phyloP scores from a whole-genome alignment of 2,888 invertebrate species.

The Epinotia ramella region DNA sequence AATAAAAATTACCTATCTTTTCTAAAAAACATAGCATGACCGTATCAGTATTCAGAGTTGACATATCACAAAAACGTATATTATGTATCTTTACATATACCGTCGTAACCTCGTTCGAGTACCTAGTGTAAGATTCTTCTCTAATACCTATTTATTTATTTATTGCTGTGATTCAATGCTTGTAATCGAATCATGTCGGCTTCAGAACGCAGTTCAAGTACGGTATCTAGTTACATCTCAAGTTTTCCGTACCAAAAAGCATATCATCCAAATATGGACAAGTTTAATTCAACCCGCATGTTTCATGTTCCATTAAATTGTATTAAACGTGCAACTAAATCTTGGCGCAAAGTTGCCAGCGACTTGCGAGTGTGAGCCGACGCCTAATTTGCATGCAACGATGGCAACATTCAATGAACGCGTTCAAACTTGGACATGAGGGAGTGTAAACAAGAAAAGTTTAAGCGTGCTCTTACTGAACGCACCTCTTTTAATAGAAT shows the following conservation, averaged over 20 bases:
- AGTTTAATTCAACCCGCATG: constrained; percentile 14
- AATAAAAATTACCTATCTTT: no score
- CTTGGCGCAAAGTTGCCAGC: constrained; percentile 13
- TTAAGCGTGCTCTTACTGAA: neutral
- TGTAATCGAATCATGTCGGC: no score
- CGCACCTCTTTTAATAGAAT: neutral
- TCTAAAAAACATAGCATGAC: no score
- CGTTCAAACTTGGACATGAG: constrained; percentile 8
- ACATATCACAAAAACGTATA: no score
- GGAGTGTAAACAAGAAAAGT: constrained; percentile 14
- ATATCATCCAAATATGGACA: neutral
- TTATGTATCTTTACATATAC: no score
- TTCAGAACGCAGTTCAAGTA: no score
- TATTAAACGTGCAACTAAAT: constrained; percentile 26
- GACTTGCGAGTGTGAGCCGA: constrained; percentile 19
- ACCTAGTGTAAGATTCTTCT: no score
- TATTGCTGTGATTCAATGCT: no score
- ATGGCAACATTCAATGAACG: constrained; percentile 31
- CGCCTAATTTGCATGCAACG: constrained; percentile 34
- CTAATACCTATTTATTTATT: no score
- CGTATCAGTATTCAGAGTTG: no score
- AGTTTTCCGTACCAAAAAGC: neutral
- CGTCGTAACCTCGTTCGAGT: no score
- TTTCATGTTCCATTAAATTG: constrained; percentile 24
- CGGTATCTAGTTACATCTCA: neutral